These are phyloP conservation scores for Drosophila prolongata DNA, from an alignment of 2,888 invertebrate species.

Conservation along the genomic window DNA sequence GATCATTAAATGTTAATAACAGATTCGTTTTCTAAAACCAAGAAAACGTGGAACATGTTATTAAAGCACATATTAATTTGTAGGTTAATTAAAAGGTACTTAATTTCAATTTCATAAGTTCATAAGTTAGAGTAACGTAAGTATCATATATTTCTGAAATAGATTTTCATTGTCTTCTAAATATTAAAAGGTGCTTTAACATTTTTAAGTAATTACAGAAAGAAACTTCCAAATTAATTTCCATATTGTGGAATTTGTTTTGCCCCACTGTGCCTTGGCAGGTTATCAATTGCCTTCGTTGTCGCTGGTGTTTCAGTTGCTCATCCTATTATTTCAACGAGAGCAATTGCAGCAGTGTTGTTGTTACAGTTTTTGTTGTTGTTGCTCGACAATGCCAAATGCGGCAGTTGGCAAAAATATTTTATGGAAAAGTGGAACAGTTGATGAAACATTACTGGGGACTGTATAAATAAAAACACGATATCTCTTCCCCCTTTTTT, in stretches of 20 bases:
- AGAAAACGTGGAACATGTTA: no score
- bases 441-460: constrained; percentile 76
- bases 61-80: no score
- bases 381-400: constrained; percentile 62
- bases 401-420: constrained; percentile 80
- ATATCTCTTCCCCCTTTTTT: constrained; percentile 12
- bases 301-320: constrained; percentile 27
- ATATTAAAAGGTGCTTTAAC: no score
- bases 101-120: no score
- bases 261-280: constrained; percentile 6
- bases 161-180: no score
- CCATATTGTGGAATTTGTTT: neutral
- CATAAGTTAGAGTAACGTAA: no score
- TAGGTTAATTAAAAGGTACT: no score
- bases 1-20: no score
- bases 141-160: no score
- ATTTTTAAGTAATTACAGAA: no score
- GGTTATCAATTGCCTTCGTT: constrained; percentile 41
- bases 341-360: constrained; percentile 49
- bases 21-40: no score
- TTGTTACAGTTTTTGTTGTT: constrained; percentile 5
- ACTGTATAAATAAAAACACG: constrained; percentile 45
- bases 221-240: no score
- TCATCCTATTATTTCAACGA: constrained; percentile 53
- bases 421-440: constrained; percentile 83